Conservation (phyloP, 2,797 vertebrate genomes). For the Sandelia bainsii region DNA sequence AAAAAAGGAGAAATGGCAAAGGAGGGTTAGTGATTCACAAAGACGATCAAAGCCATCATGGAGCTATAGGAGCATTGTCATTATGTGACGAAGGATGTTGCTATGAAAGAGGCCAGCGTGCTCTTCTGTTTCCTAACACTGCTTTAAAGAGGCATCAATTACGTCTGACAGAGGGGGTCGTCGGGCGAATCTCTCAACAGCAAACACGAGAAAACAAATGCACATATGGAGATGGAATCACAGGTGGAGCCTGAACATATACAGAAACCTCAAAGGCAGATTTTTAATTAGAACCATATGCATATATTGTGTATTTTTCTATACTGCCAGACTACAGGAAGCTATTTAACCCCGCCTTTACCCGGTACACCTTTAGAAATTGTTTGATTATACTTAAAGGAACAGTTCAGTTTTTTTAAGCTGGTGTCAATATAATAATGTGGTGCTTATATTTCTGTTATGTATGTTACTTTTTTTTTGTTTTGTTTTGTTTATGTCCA, state of each 20-base stretch:
- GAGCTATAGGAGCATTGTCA: conserved; percentile 23
- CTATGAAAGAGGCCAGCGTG: conserved; percentile 3
- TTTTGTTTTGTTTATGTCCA: neutral
- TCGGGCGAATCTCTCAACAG: conserved; percentile 30
- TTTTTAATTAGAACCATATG: neutral
- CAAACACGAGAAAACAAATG: conserved; percentile 45
- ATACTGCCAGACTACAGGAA: neutral
- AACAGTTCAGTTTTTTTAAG: too few relatives aligned
- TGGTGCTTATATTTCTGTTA: too few relatives aligned
- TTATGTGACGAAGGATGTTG: conserved; percentile 34
- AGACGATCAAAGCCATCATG: conserved; percentile 30
- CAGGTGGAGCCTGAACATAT: conserved; percentile 30
- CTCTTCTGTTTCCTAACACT: conserved; percentile 32
- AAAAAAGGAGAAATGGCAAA: conserved; percentile 42
- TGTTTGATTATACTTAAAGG: neutral
- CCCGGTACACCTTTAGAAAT: neutral
- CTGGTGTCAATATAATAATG: too few relatives aligned
- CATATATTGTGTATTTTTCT: neutral
- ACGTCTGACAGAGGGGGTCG: conserved; percentile 38
- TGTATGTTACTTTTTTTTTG: neutral
- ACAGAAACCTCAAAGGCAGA: conserved; percentile 1
- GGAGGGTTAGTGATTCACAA: conserved; percentile 69
- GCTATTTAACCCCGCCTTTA: neutral
- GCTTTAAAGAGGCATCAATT: conserved; percentile 51
- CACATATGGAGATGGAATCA: conserved; percentile 49